Evolutionary conservation across 2,888 invertebrate genomes (phyloP).

Genomic region (Lomographa bimaculata): DNA sequence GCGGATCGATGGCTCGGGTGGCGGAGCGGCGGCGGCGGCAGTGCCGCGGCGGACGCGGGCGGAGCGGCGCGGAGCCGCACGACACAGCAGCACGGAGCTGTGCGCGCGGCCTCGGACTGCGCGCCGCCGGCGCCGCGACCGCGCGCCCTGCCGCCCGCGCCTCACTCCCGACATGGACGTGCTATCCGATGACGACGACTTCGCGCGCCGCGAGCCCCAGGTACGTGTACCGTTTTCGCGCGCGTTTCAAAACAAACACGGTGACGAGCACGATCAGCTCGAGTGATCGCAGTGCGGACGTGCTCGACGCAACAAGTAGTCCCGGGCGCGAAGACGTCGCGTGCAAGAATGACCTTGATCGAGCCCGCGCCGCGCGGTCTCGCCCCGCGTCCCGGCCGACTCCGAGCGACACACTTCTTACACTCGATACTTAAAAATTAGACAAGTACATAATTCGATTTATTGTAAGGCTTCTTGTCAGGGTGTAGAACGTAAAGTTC

Average conservation of each 20-base stretch:
- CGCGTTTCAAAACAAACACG: conserved; percentile 27
- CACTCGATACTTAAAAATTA: conserved; percentile 37
- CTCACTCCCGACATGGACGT: conserved; percentile 69
- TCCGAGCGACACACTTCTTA: conserved; percentile 26
- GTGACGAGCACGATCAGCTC: conserved; percentile 40
- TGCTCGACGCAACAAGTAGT: conserved; percentile 68
- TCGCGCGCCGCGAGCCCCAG: conserved; percentile 74
- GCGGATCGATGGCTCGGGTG: conserved; percentile 68
- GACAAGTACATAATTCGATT: conserved; percentile 28
- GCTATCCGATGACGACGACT: conserved; percentile 80
- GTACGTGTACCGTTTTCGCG: conserved; percentile 46
- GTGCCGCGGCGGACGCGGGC: conserved; percentile 78
- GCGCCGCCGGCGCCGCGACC: conserved; percentile 62
- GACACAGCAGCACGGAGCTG: conserved; percentile 60
- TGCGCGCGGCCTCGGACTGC: conserved; percentile 66
- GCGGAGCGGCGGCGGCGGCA: conserved; percentile 60
- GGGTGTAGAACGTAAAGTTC: conserved; percentile 1
- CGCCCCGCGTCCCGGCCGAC: conserved; percentile 47
- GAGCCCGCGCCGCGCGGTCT: conserved; percentile 57
- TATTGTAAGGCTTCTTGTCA: conserved; percentile 19
- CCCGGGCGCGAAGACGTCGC: conserved; percentile 49
- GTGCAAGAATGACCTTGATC: conserved; percentile 69
- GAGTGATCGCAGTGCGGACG: conserved; percentile 25
- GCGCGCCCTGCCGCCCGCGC: conserved; percentile 51
- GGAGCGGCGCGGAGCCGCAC: conserved; percentile 75